Evolutionary conservation across 2,888 invertebrate species (phyloP), one percentile per base, ranked within the genome.

Genomic region (Trichopoda pennipes): DNA sequence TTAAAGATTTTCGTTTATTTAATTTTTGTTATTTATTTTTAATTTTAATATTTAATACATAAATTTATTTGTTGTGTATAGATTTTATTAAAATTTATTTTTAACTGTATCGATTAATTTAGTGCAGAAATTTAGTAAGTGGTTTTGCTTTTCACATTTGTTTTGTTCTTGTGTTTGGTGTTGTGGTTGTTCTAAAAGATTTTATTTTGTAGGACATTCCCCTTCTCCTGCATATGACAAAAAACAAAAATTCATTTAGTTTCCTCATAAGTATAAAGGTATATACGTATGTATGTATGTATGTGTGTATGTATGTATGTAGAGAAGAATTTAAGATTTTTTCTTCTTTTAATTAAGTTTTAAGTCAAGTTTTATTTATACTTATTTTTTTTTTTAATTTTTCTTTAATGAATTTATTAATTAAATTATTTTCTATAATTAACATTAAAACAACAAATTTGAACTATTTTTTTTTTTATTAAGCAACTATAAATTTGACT

Each of bases 61-160:
- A 38, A 12, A 12, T 12, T 38, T 38, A 38, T 38, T 38, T 38
- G 8, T 38, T 38, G 3, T 38, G 12, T 38, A 38, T 35, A 10
- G 8, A 35, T 35, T 8, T 7, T 75, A 60, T 32, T 76, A 10
- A 38, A 3, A 21, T 44, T 68, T 73, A 66, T 68, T 68, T 68
- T 73, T 60, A 61, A 7, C 10, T 60, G 47, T 73, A 79, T 79
- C 73, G 72, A 79, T 79, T 73, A 53, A 73, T 66, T 28, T 21
- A 47, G n/a, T 38, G 19, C 23, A 23, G 70, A 70, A 49, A 17
- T 42, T 68, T 23, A n/a, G n/a, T n/a, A 35, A 35, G 55, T n/a
- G 49, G 35, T n/a, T 53, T 64, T 69, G 63, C 12, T 28, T 42
- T 75, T 38, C 35, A 47, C 38, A 32, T 42, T 51, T 55, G 10